These are phyloP conservation scores for Spilosoma lubricipeda DNA, from an alignment of 2,888 invertebrate species.

Conservation along the genomic window DNA sequence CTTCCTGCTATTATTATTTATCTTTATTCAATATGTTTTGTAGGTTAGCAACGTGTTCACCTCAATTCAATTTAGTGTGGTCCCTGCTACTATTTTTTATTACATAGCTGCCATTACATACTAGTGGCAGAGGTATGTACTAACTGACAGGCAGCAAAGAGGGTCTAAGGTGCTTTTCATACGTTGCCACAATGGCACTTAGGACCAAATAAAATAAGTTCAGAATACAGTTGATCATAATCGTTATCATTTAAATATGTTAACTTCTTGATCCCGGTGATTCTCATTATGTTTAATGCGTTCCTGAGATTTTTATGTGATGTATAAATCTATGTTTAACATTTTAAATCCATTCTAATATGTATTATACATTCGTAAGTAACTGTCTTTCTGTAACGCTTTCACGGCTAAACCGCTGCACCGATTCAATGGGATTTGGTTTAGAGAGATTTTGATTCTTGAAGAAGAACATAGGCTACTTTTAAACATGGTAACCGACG, in stretches of 20 bases:
- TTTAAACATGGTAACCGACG: no score
- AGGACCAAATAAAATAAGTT: conserved; percentile 20
- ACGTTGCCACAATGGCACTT: conserved; percentile 9
- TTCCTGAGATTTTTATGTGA: conserved; percentile 5
- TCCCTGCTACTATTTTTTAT: conserved; percentile 48
- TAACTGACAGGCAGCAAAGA: conserved; percentile 13
- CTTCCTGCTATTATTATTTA: conserved; percentile 21
- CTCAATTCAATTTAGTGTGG: conserved; percentile 38
- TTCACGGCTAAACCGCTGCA: no score
- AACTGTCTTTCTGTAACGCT: no score
- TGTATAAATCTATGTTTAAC: background rate
- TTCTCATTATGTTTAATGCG: conserved; percentile 11
- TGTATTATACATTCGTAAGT: no score
- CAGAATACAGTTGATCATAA: conserved; percentile 19
- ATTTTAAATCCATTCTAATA: no score
- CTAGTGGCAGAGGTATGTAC: conserved; percentile 17
- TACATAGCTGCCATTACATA: conserved; percentile 29
- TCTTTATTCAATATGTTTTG: conserved; percentile 21
- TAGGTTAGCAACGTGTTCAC: conserved; percentile 29
- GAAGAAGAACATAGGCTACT: no score
- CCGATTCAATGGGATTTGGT: no score
- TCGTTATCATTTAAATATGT: conserved; percentile 24
- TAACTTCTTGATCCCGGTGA: conserved; percentile 17
- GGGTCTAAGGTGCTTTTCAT: conserved; percentile 18
- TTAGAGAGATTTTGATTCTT: no score